A percentile compares a stretch with the other conserved stretches of the same genome.
Conservation (phyloP, 2,797 vertebrate species). For the Sebastes ruberrimus region DNA sequence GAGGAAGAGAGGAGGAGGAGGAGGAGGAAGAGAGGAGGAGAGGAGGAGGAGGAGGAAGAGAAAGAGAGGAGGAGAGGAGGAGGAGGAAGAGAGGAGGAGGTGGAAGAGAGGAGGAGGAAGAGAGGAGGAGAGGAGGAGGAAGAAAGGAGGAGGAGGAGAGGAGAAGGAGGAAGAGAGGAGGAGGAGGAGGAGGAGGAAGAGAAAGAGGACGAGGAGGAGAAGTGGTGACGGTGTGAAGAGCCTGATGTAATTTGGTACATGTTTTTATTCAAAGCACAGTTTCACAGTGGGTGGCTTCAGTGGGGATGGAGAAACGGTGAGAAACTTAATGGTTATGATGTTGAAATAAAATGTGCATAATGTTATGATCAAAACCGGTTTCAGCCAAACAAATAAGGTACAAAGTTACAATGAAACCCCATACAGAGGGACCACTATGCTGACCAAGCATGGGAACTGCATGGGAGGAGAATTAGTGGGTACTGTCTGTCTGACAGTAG, state of each 20-base stretch:
- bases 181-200: too few relatives aligned
- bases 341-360: background rate
- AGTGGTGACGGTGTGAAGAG: background rate
- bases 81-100: background rate
- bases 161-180: background rate
- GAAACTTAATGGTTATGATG: background rate
- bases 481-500: too few relatives aligned
- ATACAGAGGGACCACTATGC: background rate
- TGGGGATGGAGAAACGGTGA: background rate
- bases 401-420: background rate
- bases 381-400: background rate
- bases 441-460: background rate
- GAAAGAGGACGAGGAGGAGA: background rate
- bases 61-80: background rate
- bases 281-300: background rate
- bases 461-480: background rate
- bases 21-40: background rate
- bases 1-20: background rate
- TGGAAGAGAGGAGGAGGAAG: background rate
- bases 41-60: background rate
- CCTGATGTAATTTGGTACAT: background rate
- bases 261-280: background rate
- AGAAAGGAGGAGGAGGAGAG: background rate
- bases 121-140: accelerated
- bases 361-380: background rate